phyloP scores from a whole-genome alignment of 1,140 invertebrate genomes.

The Drosophila ohnishii region DNA sequence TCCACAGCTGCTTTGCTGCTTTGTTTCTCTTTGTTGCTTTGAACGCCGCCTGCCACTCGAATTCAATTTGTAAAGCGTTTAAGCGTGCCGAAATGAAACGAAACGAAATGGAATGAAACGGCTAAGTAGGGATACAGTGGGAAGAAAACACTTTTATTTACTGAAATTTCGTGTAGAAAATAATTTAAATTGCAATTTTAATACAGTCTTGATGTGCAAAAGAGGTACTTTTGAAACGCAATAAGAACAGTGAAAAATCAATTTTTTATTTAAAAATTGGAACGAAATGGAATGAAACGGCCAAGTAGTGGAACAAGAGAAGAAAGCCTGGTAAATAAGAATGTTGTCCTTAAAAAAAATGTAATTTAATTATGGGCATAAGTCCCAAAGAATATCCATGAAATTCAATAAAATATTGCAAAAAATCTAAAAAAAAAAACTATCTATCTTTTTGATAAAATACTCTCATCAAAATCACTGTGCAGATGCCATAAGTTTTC shows the following conservation, averaged over 20 bases:
- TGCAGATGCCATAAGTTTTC: constrained; percentile 22
- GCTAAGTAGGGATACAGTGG: constrained; percentile 12
- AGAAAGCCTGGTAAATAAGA: neutral
- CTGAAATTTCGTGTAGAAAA: neutral
- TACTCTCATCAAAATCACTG: neutral
- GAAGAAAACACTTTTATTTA: neutral
- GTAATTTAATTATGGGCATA: neutral
- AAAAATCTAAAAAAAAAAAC: neutral
- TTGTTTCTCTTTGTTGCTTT: constrained; percentile 38
- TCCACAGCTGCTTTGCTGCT: constrained; percentile 33
- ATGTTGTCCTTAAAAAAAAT: neutral
- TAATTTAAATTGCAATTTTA: no score
- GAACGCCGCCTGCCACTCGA: constrained; percentile 40
- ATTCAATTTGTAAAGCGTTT: constrained; percentile 63
- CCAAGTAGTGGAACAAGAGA: neutral
- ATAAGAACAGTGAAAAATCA: no score
- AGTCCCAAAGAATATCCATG: no score
- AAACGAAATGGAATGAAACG: constrained; percentile 56
- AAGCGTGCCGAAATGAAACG: constrained; percentile 53
- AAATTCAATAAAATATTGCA: neutral
- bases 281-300: neutral
- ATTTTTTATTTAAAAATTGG: no score
- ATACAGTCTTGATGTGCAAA: no score
- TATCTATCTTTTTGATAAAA: neutral
- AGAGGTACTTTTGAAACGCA: no score